Percentiles rank a stretch among this genome's conserved stretches.
Conservation (phyloP, 1,140 invertebrate genomes). For the Drosophila subobscura region DNA sequence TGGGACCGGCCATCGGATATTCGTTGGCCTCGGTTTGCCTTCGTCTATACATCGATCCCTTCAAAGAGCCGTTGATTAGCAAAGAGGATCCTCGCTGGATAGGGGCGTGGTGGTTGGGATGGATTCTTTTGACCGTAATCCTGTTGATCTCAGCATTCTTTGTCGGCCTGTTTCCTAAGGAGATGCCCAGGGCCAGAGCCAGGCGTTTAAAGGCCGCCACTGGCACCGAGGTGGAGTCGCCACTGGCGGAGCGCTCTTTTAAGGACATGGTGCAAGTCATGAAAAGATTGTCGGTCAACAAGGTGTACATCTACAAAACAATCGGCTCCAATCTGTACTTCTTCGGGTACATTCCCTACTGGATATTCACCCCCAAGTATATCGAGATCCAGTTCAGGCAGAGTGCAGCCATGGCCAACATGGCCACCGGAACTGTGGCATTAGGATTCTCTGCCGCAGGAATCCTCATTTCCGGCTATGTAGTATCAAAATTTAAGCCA, state of each 20-base stretch:
- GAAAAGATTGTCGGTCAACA: slow-evolving; percentile 85
- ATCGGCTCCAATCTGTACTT: slow-evolving; percentile 88
- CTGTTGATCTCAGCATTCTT: slow-evolving; percentile 86
- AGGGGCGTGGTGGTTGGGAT: slow-evolving; percentile 92
- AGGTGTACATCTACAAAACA: slow-evolving; percentile 87
- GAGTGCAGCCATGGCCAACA: slow-evolving; percentile 87
- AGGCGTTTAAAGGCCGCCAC: slow-evolving; percentile 28
- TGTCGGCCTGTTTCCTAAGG: slow-evolving; percentile 87
- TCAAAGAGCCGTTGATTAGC: slow-evolving; percentile 87
- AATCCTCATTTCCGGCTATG: slow-evolving; percentile 87
- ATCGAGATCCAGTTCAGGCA: slow-evolving; percentile 90
- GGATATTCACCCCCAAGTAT: slow-evolving; percentile 91
- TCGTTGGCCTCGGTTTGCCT: slow-evolving; percentile 88
- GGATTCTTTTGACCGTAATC: slow-evolving; percentile 87
- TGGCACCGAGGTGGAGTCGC: slow-evolving; percentile 3
- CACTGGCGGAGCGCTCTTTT: slow-evolving; percentile 44
- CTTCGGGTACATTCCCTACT: slow-evolving; percentile 89
- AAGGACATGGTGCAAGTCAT: slow-evolving; percentile 56
- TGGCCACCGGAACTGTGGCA: slow-evolving; percentile 88
- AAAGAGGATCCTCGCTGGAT: slow-evolving; percentile 89
- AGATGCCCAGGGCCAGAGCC: slow-evolving; percentile 84
- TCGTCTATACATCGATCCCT: slow-evolving; percentile 88
- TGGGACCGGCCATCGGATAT: slow-evolving; percentile 89
- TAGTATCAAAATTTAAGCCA: slow-evolving; percentile 89
- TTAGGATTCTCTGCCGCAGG: slow-evolving; percentile 89